phyloP scores from a whole-genome alignment of 2,797 vertebrate species.

The Mus minutoides region DNA sequence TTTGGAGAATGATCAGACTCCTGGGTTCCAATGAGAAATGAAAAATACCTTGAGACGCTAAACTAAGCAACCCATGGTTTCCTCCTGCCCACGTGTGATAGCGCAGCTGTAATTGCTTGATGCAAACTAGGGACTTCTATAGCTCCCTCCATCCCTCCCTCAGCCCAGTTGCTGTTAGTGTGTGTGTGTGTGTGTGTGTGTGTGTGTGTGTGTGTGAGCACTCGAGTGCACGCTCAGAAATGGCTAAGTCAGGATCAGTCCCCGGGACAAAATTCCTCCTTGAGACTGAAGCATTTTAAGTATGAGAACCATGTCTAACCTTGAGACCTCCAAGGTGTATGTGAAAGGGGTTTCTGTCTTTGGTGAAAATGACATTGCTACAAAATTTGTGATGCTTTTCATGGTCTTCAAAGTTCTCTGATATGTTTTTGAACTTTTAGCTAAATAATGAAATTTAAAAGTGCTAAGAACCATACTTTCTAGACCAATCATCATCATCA shows the following conservation, averaged over 20 bases:
- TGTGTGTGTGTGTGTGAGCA: too few relatives aligned
- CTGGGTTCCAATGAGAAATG: not conserved
- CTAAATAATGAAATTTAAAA: not conserved
- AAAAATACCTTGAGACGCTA: conserved; percentile 22
- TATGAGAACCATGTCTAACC: not conserved
- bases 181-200: not conserved
- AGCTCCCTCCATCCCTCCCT: not conserved
- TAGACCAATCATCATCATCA: not conserved
- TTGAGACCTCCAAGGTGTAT: not conserved
- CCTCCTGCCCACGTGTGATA: not conserved
- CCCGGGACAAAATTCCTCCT: not conserved
- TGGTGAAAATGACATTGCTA: conserved; percentile 39
- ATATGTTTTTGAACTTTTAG: conserved; percentile 24
- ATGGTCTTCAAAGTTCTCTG: conserved; percentile 16
- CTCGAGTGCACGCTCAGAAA: not conserved
- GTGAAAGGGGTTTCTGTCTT: not conserved
- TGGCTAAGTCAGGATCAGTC: too few relatives aligned
- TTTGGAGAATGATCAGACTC: not conserved
- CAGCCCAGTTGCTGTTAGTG: not conserved
- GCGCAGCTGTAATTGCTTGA: not conserved
- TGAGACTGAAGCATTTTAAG: not conserved
- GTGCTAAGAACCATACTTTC: not conserved
- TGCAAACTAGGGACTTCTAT: conserved; percentile 16
- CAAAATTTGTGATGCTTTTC: conserved; percentile 22
- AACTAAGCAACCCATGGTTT: not conserved